A percentile compares a stretch with the other conserved stretches of the same genome.
Conservation (phyloP, 2,797 vertebrate species). For the Takifugu ocellatus region DNA sequence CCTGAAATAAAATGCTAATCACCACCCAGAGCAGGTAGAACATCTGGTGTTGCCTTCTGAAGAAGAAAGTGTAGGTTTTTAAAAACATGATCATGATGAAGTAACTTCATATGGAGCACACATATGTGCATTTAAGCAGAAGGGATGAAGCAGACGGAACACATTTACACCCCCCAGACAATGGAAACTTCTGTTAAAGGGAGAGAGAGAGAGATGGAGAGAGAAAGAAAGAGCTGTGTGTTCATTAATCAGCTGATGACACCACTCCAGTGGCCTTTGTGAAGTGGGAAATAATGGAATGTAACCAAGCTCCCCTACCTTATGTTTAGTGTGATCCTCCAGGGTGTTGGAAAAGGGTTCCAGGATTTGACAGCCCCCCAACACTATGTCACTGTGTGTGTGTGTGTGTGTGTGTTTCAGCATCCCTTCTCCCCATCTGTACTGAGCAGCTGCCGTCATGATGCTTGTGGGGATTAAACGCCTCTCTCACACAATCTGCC, state of each 20-base stretch:
- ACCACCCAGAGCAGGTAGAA: neutral
- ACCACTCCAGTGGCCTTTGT: conserved; percentile 39
- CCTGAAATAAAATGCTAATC: too few relatives aligned
- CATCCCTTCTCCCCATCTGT: conserved; percentile 61
- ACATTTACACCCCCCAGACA: conserved; percentile 26
- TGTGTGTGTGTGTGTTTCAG: conserved; percentile 17
- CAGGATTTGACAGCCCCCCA: conserved; percentile 36
- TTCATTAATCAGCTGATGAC: conserved; percentile 59
- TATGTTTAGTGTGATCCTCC: conserved; percentile 55
- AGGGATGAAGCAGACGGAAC: conserved; percentile 17
- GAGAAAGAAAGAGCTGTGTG: conserved; percentile 32
- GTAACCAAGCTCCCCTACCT: conserved; percentile 52
- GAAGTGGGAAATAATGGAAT: conserved; percentile 48
- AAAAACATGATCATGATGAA: conserved; percentile 3
- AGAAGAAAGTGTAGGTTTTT: conserved; percentile 5
- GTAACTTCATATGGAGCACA: conserved; percentile 6
- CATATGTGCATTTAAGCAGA: conserved; percentile 3
- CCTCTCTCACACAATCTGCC: conserved; percentile 60
- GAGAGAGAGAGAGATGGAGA: conserved; percentile 5
- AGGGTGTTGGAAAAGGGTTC: conserved; percentile 47
- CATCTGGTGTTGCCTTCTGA: conserved; percentile 4
- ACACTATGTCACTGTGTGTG: conserved; percentile 23
- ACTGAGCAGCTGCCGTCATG: conserved; percentile 64
- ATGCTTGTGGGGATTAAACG: conserved; percentile 70
- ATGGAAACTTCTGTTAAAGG: conserved; percentile 13